Conservation (phyloP, 2,113 vertebrate species). For the Ramphastos sulfuratus region DNA sequence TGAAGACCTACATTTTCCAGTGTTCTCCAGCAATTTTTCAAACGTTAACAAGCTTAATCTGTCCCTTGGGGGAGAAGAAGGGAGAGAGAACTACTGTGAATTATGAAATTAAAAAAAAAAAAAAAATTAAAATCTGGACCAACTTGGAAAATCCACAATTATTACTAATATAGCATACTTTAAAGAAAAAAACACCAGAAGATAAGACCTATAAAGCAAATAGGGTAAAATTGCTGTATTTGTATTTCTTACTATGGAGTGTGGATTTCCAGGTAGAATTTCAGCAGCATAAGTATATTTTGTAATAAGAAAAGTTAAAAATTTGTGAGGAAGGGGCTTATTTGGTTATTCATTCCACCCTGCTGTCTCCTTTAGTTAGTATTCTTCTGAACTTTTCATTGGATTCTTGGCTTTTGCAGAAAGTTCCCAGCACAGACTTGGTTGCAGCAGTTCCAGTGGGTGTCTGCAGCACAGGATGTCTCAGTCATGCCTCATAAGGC, state of each 20-base stretch:
- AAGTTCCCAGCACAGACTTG: not conserved
- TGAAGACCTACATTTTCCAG: not conserved
- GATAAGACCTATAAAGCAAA: not conserved
- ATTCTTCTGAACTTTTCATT: not conserved
- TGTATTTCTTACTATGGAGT: not conserved
- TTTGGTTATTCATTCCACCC: not conserved
- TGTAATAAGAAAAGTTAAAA: not conserved
- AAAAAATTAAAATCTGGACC: rapidly evolving
- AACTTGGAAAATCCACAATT: not conserved
- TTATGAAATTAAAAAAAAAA: not conserved
- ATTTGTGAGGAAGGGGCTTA: not conserved
- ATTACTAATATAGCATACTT: not conserved
- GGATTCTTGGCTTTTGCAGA: not conserved
- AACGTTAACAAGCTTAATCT: not conserved
- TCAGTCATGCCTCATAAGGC: not conserved
- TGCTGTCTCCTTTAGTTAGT: not conserved
- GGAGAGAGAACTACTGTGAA: not conserved
- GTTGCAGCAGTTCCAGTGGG: not conserved
- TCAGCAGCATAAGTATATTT: conserved; percentile 10
- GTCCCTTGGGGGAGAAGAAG: not conserved
- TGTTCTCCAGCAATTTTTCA: not conserved
- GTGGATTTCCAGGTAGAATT: conserved; percentile 4
- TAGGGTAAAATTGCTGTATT: not conserved
- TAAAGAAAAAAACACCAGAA: not conserved
- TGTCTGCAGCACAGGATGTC: not conserved